Conservation (phyloP, 2,113 vertebrate genomes). For the Columbina picui region DNA sequence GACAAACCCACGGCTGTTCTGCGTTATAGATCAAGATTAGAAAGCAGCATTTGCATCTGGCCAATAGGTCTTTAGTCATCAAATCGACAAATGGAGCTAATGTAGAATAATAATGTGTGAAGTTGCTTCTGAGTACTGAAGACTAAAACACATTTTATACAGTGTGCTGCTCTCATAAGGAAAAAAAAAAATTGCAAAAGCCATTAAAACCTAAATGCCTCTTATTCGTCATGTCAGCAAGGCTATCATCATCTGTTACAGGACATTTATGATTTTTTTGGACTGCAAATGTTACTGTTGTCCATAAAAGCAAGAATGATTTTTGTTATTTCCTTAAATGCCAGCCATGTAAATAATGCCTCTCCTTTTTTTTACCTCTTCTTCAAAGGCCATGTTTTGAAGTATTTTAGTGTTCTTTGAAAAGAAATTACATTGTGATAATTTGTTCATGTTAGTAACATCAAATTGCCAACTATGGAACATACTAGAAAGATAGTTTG, state of each 20-base stretch:
- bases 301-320: conserved; percentile 6
- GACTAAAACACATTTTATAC: conserved; percentile 55
- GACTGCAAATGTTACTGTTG: conserved; percentile 45
- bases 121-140: conserved; percentile 55
- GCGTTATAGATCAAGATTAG: conserved; percentile 65
- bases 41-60: conserved; percentile 73
- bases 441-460: background rate
- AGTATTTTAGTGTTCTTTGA: background rate
- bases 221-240: conserved; percentile 60
- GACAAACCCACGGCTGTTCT: conserved; percentile 19
- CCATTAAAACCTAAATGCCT: conserved; percentile 66
- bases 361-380: background rate
- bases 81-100: conserved; percentile 73
- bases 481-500: background rate
- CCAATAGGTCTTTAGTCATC: conserved; percentile 67
- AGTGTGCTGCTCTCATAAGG: conserved; percentile 47
- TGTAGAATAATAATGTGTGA: conserved; percentile 72
- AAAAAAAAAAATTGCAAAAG: conserved; percentile 39
- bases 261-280: conserved; percentile 45
- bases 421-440: background rate
- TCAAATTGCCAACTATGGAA: background rate
- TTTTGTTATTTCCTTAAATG: conserved; percentile 59
- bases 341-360: background rate
- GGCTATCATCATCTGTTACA: conserved; percentile 51
- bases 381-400: background rate